phyloP scores from a whole-genome alignment of 2,888 invertebrate species.

The Rhagonycha lutea region DNA sequence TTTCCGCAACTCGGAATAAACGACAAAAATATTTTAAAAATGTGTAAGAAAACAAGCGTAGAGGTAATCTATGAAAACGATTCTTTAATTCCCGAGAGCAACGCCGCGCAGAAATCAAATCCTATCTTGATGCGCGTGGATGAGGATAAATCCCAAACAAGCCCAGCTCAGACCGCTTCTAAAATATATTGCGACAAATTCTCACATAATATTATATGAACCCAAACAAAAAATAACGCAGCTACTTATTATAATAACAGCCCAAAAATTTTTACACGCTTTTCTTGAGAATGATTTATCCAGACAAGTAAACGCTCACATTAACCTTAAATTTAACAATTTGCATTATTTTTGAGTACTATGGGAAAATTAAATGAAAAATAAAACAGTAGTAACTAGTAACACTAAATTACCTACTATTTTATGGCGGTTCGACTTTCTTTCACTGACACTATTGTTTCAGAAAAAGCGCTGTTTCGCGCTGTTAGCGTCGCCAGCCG shows the following conservation, averaged over 20 bases:
- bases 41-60: conserved; percentile 45
- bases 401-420: background rate
- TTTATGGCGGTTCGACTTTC: background rate
- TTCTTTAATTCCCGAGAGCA: conserved; percentile 48
- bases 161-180: conserved; percentile 42
- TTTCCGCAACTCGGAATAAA: conserved; percentile 34
- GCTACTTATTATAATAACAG: background rate
- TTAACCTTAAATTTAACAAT: background rate
- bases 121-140: conserved; percentile 51
- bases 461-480: conserved; percentile 29
- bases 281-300: background rate
- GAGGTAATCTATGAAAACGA: conserved; percentile 52
- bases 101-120: conserved; percentile 40
- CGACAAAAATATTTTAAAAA: conserved; percentile 43
- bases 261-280: background rate
- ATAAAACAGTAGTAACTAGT: background rate
- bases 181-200: conserved; percentile 55
- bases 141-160: conserved; percentile 38
- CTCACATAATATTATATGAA: conserved; percentile 52
- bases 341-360: background rate
- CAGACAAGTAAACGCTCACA: background rate
- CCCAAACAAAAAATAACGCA: conserved; percentile 31
- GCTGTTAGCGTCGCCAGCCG: conserved; percentile 33
- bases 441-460: conserved; percentile 13
- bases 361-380: background rate